phyloP scores from a whole-genome alignment of 2,888 invertebrate genomes.

The Calameuta idolon region DNA sequence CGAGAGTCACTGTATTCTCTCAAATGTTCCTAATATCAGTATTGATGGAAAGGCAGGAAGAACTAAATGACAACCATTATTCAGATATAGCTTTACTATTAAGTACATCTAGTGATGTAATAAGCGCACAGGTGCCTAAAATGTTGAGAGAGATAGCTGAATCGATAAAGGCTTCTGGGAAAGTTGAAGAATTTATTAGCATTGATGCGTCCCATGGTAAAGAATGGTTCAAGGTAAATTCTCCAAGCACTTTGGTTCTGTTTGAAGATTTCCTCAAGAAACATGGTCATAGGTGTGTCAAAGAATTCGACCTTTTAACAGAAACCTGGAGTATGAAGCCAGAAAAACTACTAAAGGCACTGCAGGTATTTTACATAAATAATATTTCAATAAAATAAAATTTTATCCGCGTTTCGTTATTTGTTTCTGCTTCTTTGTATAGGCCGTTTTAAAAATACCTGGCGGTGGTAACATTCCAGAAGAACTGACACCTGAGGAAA shows the following conservation, averaged over 20 bases:
- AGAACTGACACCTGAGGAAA: constrained; percentile 64
- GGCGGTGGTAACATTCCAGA: not conserved
- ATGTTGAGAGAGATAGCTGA: constrained; percentile 68
- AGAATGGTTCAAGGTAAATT: constrained; percentile 72
- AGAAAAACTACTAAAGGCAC: constrained; percentile 72
- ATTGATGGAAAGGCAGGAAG: constrained; percentile 69
- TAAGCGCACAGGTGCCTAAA: constrained; percentile 81
- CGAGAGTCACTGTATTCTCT: constrained; percentile 69
- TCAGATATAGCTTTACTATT: constrained; percentile 78
- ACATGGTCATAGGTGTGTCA: constrained; percentile 79
- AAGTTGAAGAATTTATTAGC: constrained; percentile 68
- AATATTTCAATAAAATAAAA: not conserved
- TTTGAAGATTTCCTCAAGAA: constrained; percentile 73
- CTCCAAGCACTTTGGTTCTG: constrained; percentile 66
- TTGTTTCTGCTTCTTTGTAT: constrained; percentile 26
- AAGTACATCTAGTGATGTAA: constrained; percentile 76
- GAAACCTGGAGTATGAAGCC: constrained; percentile 77
- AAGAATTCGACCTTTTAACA: constrained; percentile 78
- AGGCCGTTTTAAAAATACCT: not conserved
- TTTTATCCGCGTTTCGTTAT: not conserved
- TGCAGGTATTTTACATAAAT: constrained; percentile 67
- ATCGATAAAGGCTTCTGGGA: constrained; percentile 66
- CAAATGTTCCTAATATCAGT: constrained; percentile 72
- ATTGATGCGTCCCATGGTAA: constrained; percentile 69
- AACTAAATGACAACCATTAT: constrained; percentile 75